These are phyloP conservation scores for Galagoides demidoff DNA, from an alignment of 2,797 vertebrate species.

Conservation along the genomic window DNA sequence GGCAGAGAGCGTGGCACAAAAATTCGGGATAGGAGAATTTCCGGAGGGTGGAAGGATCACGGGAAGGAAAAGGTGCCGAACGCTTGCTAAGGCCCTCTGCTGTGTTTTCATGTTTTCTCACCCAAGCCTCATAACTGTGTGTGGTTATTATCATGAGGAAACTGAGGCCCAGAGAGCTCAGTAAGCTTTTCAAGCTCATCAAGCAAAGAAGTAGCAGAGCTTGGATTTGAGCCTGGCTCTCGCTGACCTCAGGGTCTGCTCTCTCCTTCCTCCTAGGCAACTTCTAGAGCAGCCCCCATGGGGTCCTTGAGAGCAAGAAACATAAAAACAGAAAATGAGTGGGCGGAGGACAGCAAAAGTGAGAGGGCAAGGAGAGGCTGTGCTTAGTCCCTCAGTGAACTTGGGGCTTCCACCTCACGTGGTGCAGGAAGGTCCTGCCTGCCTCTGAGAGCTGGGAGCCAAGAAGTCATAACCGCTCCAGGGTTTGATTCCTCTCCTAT, in stretches of 20 bases:
- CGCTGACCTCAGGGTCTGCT: neutral
- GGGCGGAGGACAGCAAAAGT: fast-evolving
- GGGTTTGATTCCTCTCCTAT: neutral
- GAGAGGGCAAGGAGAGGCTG: neutral
- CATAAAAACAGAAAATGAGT: neutral
- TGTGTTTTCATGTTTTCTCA: neutral
- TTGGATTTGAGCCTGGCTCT: neutral
- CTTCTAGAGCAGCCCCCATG: neutral
- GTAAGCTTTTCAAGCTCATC: neutral
- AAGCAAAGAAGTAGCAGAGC: neutral
- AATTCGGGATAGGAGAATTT: neutral
- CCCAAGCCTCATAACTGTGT: neutral
- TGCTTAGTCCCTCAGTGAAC: neutral
- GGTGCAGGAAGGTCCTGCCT: neutral
- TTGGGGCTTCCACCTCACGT: neutral
- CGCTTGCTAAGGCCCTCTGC: neutral
- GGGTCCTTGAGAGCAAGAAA: neutral
- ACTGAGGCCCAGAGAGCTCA: neutral
- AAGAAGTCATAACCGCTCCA: neutral
- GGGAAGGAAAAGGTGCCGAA: neutral
- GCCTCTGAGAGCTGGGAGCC: neutral
- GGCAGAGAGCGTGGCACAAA: neutral
- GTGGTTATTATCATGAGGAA: neutral
- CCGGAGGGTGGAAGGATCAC: neutral
- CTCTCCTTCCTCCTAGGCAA: neutral